Evolutionary conservation across 2,797 vertebrate genomes (phyloP).

Genomic region (Choloepus didactylus): DNA sequence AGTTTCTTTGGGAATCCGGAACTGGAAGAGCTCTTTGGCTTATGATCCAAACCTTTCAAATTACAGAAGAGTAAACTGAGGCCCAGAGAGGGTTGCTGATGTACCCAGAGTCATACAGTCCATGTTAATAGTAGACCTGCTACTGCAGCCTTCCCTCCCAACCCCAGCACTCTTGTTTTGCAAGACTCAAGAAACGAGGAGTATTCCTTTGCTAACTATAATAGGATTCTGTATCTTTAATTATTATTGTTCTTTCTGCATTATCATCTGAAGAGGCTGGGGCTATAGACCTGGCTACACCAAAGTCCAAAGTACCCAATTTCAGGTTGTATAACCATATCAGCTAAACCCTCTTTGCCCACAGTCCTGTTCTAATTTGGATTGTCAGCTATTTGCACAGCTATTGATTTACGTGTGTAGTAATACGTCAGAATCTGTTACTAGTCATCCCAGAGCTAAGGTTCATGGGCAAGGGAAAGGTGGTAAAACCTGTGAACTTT

Average conservation of each 20-base stretch:
- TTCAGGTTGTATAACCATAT: slow-evolving; percentile 60
- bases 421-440: not conserved
- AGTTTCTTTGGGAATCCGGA: not conserved
- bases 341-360: slow-evolving; percentile 38
- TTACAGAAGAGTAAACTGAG: not conserved
- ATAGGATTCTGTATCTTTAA: slow-evolving; percentile 35
- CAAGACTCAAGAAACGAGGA: slow-evolving; percentile 8
- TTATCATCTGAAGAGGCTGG: slow-evolving; percentile 19
- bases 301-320: slow-evolving; percentile 75
- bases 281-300: not conserved
- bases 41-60: not conserved
- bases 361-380: slow-evolving; percentile 20
- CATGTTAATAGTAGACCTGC: not conserved
- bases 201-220: not conserved
- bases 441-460: slow-evolving; percentile 45
- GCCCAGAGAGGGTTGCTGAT: not conserved
- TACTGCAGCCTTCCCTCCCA: not conserved
- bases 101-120: not conserved
- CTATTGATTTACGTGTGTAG: slow-evolving; percentile 59
- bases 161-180: not conserved
- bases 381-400: slow-evolving; percentile 68
- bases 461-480: slow-evolving; percentile 1
- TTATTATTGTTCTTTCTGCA: not conserved
- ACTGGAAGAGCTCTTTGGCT: not conserved
- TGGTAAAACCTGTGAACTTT: slow-evolving; percentile 42